Conservation (phyloP, 2,797 vertebrate species). For the Mormyrus hasselquistii region DNA sequence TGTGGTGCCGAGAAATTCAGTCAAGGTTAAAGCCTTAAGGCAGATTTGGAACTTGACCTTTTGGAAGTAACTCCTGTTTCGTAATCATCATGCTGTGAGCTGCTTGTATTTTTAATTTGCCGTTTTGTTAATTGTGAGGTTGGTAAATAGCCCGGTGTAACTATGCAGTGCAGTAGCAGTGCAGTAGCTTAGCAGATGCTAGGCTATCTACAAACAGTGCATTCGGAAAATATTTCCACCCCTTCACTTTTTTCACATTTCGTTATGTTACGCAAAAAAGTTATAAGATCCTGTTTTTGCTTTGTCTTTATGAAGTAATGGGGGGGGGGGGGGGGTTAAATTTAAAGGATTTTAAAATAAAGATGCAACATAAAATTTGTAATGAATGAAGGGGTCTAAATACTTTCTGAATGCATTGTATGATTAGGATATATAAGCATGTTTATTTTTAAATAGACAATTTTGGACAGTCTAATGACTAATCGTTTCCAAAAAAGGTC, state of each 20-base stretch:
- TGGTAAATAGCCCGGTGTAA: background rate
- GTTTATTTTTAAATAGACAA: background rate
- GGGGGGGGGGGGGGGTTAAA: background rate
- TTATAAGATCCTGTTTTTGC: background rate
- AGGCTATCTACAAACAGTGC: background rate
- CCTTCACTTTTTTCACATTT: background rate
- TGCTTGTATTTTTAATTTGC: background rate
- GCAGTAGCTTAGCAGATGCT: background rate
- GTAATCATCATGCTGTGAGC: constrained; percentile 9
- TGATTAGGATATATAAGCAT: background rate
- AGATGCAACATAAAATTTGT: background rate
- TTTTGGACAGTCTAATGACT: background rate
- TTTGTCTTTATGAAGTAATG: background rate
- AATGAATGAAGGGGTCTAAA: background rate
- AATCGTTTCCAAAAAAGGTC: background rate
- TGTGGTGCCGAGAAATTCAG: background rate
- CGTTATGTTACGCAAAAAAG: background rate
- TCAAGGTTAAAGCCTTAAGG: background rate
- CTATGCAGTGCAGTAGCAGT: background rate
- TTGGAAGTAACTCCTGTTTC: background rate
- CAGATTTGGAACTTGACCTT: background rate
- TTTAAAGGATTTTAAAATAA: background rate
- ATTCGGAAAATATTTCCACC: background rate
- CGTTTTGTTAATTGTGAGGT: constrained; percentile 4
- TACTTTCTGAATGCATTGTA: background rate